Base-by-base conservation (phyloP, 2,888 invertebrate genomes). In the Torymus aiolomorphi region DNA sequence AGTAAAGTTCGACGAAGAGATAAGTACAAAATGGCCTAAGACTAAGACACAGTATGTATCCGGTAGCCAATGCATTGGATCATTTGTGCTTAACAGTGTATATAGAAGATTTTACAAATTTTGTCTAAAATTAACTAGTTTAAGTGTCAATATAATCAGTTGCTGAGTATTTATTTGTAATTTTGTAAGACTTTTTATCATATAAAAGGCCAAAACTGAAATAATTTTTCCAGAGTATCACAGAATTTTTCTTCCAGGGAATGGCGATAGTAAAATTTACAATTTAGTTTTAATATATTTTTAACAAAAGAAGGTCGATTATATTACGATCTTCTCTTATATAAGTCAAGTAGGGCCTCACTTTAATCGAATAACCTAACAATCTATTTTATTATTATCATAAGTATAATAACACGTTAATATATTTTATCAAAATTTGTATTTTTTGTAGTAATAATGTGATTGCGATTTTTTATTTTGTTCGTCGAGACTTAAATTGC, bases 21-120 rank as follows among this genome's bases (percentile, higher is more conserved):
- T 89, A 89, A 89, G 89, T 89, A 89, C 89, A 89, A 88, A 89
- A 88, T 86, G 84, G 85, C 84, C 84, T 88, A 87, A 83, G 82
- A 84, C 86, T 86, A 86, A 83, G 62, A 75, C 13, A 78, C 76
- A 70, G 52, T 8, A 76, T 72, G n/a, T 31, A 74, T 69, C 66
- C 69, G 42, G 73, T 49, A 78, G 75, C 59, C 76, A 76, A 54
- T n/a, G 13, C 72, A 18, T 80, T 51, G 56, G 66, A 72, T 76
- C 12, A 13, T 76, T 76, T 76, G 78, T 75, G 71, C 70, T 78
- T 67, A 67, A 71, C 42, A 78, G 61, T 71, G 71, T 78, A 51
- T 71, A 71, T 62, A 74, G 51, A 65, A 59, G 49, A 67, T 80
- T 78, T 76, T 75, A 75, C 14, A 77, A 82, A 70, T 78, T 79